Percentiles rank a stretch among this genome's conserved stretches.
Conservation (phyloP, 2,888 invertebrate genomes). For the Halocaridina rubra region DNA sequence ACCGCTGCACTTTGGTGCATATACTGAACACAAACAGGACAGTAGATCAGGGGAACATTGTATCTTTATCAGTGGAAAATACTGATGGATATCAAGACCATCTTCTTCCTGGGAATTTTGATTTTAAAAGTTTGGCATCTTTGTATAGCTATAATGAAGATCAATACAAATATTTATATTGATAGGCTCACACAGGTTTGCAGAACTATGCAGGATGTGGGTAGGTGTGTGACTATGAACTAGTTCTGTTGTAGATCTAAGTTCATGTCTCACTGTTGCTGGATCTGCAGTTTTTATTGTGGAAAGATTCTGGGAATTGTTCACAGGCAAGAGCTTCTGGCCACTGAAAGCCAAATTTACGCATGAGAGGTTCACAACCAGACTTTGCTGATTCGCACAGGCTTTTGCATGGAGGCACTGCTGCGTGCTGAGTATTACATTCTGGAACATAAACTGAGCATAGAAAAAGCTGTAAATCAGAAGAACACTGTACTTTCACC, state of each 20-base stretch:
- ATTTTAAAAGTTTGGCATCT: slow-evolving; percentile 96
- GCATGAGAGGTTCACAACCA: slow-evolving; percentile 97
- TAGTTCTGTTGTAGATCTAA: neutral
- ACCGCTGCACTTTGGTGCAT: slow-evolving; percentile 92
- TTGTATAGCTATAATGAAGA: slow-evolving; percentile 94
- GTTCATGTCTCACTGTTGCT: neutral
- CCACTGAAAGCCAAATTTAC: slow-evolving; percentile 89
- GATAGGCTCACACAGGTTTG: slow-evolving; percentile 85
- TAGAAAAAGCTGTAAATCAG: slow-evolving; percentile 94
- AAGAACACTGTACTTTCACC: slow-evolving; percentile 96
- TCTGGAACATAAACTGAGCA: slow-evolving; percentile 99
- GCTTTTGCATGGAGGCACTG: slow-evolving; percentile 91
- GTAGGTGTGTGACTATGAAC: too few relatives aligned
- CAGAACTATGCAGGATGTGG: too few relatives aligned
- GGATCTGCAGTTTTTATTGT: slow-evolving; percentile 66
- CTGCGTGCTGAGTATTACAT: slow-evolving; percentile 86
- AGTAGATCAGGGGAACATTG: slow-evolving; percentile 94
- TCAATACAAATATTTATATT: slow-evolving; percentile 97
- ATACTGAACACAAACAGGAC: slow-evolving; percentile 98
- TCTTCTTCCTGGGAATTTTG: slow-evolving; percentile 98
- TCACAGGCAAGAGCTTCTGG: slow-evolving; percentile 97
- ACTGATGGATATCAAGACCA: slow-evolving; percentile 95
- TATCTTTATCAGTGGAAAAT: slow-evolving; percentile 98
- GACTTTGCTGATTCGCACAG: slow-evolving; percentile 92
- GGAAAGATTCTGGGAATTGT: slow-evolving; percentile 81